A percentile compares a stretch with the other conserved stretches of the same genome.
These are phyloP conservation scores for Rhinoderma darwinii DNA, from an alignment of 2,113 vertebrate species.

Conservation along the genomic window DNA sequence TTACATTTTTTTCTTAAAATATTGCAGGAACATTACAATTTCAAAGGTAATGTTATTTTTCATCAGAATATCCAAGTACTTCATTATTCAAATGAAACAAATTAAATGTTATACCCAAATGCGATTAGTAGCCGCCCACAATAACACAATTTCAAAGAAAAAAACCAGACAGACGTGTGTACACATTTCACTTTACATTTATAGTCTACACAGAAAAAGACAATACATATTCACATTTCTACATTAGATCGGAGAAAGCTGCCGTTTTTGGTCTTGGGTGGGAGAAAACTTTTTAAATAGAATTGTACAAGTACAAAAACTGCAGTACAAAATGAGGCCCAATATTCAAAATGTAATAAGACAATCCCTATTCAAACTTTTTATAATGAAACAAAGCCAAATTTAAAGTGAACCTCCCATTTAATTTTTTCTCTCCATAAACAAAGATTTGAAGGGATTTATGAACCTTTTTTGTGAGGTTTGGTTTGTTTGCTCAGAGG, in stretches of 20 bases:
- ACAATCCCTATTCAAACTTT: not conserved
- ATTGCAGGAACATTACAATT: not conserved
- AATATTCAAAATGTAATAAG: not conserved
- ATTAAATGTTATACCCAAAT: not conserved
- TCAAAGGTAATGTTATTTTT: not conserved
- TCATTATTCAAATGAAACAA: not conserved
- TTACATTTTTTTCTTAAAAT: not conserved
- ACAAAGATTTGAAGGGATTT: too few species aligned
- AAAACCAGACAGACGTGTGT: not conserved
- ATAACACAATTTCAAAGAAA: not conserved
- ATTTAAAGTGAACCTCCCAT: not conserved
- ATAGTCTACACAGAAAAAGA: constrained; percentile 1
- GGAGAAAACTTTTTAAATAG: not conserved
- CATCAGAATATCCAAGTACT: not conserved
- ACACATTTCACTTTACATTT: not conserved
- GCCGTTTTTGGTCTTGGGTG: not conserved
- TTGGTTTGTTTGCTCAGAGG: too few species aligned
- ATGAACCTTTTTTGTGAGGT: too few species aligned
- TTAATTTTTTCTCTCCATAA: too few species aligned
- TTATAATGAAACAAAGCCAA: not conserved
- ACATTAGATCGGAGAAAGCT: not conserved
- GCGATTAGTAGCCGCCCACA: not conserved
- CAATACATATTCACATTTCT: constrained; percentile 34
- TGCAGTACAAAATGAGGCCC: not conserved
- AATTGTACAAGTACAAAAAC: not conserved